Percentiles rank a stretch among this genome's conserved stretches.
Conservation (phyloP, 2,113 vertebrate species). For the cattle (Bos taurus) region DNA sequence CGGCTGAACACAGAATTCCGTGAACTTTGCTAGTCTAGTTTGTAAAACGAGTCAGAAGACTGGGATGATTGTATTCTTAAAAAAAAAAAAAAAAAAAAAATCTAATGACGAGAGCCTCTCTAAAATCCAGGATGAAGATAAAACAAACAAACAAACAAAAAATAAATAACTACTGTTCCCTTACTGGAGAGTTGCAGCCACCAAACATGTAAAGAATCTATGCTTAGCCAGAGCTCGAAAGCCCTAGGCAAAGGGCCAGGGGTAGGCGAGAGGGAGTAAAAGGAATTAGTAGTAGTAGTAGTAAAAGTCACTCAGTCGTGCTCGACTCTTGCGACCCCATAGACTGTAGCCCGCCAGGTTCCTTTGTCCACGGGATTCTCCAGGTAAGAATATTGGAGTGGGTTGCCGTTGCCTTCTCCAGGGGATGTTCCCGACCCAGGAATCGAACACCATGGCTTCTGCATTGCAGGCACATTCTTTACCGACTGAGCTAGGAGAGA, state of each 20-base stretch:
- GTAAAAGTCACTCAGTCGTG: background rate
- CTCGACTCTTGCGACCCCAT: background rate
- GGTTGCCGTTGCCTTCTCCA: background rate
- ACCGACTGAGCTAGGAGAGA: background rate
- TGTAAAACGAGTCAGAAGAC: background rate
- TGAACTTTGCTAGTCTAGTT: background rate
- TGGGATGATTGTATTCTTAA: no score
- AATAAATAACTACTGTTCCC: background rate
- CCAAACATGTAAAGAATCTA: background rate
- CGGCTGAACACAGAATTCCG: accelerated
- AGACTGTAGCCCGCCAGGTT: background rate
- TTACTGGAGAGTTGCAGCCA: background rate
- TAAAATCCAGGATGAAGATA: background rate
- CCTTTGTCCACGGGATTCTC: background rate
- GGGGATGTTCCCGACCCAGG: background rate
- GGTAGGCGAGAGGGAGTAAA: background rate
- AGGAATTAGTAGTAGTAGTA: background rate
- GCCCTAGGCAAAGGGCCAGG: background rate
- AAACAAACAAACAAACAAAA: background rate
- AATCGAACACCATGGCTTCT: background rate
- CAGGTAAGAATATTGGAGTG: background rate
- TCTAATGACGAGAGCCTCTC: background rate
- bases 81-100: background rate
- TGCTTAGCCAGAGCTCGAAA: no score
- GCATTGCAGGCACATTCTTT: background rate